Evolutionary conservation across 2,797 vertebrate genomes (phyloP).

Genomic region (Cuculus canorus): DNA sequence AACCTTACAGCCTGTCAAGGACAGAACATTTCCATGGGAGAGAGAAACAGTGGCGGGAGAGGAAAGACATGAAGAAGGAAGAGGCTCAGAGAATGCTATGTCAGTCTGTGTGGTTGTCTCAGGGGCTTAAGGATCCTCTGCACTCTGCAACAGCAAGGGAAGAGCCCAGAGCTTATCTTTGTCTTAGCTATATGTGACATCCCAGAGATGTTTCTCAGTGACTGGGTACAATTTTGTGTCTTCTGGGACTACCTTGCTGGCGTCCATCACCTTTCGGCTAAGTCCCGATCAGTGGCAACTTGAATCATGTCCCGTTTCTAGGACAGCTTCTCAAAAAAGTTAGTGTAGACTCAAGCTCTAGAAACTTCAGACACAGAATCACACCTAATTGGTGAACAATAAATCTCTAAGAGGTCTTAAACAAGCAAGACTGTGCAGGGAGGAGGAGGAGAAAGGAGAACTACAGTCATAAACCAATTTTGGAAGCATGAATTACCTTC

Average conservation of each 20-base stretch:
- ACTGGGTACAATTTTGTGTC: not conserved
- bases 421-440: not conserved
- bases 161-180: not conserved
- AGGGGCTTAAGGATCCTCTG: not conserved
- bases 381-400: fast-evolving
- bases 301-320: not conserved
- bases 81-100: not conserved
- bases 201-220: not conserved
- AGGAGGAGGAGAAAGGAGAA: not conserved
- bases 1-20: not conserved
- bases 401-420: not conserved
- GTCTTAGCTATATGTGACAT: not conserved
- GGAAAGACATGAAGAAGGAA: not conserved
- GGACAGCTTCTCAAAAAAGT: not conserved
- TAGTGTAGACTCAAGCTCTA: not conserved
- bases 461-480: not conserved
- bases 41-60: not conserved
- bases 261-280: not conserved
- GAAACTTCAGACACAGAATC: not conserved
- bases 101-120: not conserved
- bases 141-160: not conserved
- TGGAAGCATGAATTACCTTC: not conserved
- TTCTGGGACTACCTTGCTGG: not conserved
- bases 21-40: not conserved
- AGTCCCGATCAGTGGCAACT: not conserved